Evolutionary conservation across 2,797 vertebrate species (phyloP), one percentile per base, ranked within the genome.

Genomic region (Pipistrellus pygmaeus): DNA sequence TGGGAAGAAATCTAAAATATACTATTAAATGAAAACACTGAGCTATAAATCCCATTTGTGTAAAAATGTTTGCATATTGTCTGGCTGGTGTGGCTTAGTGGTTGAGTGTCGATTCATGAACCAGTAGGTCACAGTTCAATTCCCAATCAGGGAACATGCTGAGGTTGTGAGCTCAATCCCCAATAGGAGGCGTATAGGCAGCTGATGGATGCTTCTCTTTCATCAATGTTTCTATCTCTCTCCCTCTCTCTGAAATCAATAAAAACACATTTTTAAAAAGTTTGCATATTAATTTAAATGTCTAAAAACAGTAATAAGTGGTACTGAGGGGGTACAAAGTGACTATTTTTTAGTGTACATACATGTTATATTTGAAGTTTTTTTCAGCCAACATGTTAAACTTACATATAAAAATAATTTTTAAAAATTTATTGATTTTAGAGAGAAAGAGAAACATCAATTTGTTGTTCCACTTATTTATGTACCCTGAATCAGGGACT

Each of bases 201-300:
- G 53, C 55, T 9, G 3, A 57, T 57, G 55, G 21, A 57, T 57
- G 55, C 21, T 57, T 57, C 55, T 57, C 21, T 57, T 23, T 57
- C 21, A 57, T 57, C 55, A 57, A 57, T 25, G 55, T 23, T 57
- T 57, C 55, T 55, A 9, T 55, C 21, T 55, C 53, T 55, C 55
- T 57, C 44, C 38, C 38, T 41, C 38, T 41, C 38, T 41, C 38
- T 41, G 38, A 60, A 60, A 60, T 60, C 25, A 60, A 60, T 60
- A 60, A 60, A 41, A 41, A 41, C 38, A 41, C 38, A 41, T 41
- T 41, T 41, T 41, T 41, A 7, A 41, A 41, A 73, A 3, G 18
- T 60, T 35, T 91, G 10, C 73, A 46, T 76, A 71, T 85, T 92
- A 96, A 88, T 23, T 46, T 15, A 95, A 94, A 44, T 80, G 35